Percentiles rank a stretch among this genome's conserved stretches.
phyloP scores from a whole-genome alignment of 2,113 vertebrate species.

The Bos javanicus region DNA sequence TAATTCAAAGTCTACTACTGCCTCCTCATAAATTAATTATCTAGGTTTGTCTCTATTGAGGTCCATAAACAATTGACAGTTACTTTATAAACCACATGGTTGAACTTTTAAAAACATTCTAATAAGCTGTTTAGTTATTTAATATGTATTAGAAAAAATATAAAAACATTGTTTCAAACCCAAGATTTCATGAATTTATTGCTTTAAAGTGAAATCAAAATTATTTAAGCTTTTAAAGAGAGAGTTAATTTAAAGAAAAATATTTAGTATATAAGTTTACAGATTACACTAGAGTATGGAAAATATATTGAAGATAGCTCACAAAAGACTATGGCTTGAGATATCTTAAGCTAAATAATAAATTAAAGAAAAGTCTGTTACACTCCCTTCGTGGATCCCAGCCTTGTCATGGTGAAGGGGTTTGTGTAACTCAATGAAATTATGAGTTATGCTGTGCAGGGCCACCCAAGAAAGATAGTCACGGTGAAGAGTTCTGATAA shows the following conservation, averaged over 20 bases:
- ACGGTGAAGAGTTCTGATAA: neutral
- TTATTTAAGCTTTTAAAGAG: neutral
- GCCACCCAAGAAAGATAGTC: neutral
- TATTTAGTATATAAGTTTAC: neutral
- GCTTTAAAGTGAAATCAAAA: neutral
- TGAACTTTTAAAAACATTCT: neutral
- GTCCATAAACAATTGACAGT: neutral
- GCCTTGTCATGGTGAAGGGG: neutral
- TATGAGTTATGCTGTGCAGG: neutral
- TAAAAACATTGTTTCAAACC: neutral
- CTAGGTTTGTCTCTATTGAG: neutral
- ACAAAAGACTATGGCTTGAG: neutral
- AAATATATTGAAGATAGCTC: neutral
- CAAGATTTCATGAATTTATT: neutral
- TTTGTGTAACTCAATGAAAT: neutral
- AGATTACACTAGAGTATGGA: neutral
- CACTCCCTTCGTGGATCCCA: neutral
- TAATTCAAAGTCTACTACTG: neutral
- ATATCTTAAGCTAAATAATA: neutral
- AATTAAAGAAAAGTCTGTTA: slow-evolving; percentile 13
- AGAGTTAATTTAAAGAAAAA: neutral
- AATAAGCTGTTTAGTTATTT: neutral
- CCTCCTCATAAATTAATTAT: neutral
- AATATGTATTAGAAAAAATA: neutral
- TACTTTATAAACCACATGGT: neutral